Percentiles rank a stretch among this genome's conserved stretches.
Evolutionary conservation across 2,888 invertebrate genomes (phyloP).

Genomic region (Eudemis profundana): DNA sequence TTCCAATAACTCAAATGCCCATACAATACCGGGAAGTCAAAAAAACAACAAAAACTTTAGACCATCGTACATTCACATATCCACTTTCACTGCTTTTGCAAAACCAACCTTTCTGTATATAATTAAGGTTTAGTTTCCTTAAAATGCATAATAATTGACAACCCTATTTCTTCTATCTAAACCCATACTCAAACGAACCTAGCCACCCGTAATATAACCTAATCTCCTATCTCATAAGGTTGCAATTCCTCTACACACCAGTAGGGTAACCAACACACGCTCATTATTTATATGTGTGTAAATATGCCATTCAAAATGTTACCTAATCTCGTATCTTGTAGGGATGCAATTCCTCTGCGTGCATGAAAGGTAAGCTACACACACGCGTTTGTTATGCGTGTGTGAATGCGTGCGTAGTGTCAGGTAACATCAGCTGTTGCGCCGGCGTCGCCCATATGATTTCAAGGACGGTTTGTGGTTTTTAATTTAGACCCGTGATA

Average conservation of each 20-base stretch:
- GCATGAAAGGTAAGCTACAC: no score
- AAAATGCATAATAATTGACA: neutral
- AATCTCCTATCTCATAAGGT: neutral
- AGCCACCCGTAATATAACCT: neutral
- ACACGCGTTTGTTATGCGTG: constrained; percentile 35
- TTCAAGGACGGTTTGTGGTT: constrained; percentile 76
- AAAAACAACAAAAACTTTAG: constrained; percentile 30
- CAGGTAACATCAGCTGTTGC: constrained; percentile 80
- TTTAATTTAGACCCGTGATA: constrained; percentile 53
- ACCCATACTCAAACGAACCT: neutral
- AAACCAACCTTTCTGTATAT: neutral
- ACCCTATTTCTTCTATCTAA: constrained; percentile 5
- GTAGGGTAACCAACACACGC: constrained; percentile 22
- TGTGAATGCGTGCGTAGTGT: constrained; percentile 50
- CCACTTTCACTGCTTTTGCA: neutral
- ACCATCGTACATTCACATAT: constrained; percentile 15
- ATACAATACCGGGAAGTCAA: constrained; percentile 37
- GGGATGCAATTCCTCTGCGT: no score
- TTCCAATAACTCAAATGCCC: constrained; percentile 35
- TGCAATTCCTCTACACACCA: constrained; percentile 21
- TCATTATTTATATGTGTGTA: constrained; percentile 43
- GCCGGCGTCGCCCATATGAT: constrained; percentile 78
- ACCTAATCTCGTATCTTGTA: no score
- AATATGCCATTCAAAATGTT: no score
- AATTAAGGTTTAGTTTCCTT: neutral